Evolutionary conservation across 2,113 vertebrate species (phyloP).

Genomic region (Dolichotis patagonum): DNA sequence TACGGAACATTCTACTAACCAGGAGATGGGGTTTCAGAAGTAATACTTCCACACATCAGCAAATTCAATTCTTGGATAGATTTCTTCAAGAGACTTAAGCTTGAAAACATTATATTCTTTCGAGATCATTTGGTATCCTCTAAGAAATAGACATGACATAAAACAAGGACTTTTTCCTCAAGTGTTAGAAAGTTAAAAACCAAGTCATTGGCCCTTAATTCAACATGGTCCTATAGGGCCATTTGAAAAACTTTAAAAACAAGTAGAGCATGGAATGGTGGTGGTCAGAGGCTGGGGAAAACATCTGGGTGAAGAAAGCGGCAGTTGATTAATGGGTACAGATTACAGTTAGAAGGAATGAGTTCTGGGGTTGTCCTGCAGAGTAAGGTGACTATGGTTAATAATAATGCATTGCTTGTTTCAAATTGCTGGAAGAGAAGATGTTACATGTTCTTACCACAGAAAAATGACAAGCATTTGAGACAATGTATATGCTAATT

Average conservation of each 20-base stretch:
- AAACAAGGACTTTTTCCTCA: not conserved
- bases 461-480: not conserved
- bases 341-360: not conserved
- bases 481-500: not conserved
- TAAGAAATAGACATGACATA: not conserved
- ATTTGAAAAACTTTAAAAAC: not conserved
- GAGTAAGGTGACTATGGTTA: not conserved
- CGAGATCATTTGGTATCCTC: not conserved
- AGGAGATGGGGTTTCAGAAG: not conserved
- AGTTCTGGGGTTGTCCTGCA: not conserved
- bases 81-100: not conserved
- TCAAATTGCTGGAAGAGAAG: not conserved
- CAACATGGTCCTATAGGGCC: not conserved
- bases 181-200: not conserved
- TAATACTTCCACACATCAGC: not conserved
- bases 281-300: not conserved
- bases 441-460: not conserved
- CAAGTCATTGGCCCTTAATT: not conserved
- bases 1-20: not conserved
- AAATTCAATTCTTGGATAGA: not conserved
- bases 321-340: too few relatives aligned
- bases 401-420: not conserved
- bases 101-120: constrained; percentile 25
- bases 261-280: not conserved
- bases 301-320: not conserved